Evolutionary conservation across 2,797 vertebrate genomes (phyloP).

Genomic region (Pseudochromis fuscus): DNA sequence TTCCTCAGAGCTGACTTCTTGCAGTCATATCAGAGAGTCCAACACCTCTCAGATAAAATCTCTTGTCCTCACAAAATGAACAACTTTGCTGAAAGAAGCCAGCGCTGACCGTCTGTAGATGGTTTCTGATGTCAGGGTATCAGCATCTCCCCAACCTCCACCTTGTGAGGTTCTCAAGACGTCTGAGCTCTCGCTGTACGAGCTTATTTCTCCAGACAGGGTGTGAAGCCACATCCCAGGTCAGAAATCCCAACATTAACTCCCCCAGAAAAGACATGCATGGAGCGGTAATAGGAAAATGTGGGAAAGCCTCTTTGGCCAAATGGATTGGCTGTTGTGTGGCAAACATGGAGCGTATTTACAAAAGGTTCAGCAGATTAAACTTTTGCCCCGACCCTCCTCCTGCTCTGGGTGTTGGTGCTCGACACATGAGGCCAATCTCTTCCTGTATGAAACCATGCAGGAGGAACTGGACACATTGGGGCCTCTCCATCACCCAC

Average conservation of each 20-base stretch:
- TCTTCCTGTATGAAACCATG: conserved; percentile 9
- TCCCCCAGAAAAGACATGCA: background rate
- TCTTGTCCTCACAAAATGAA: too few species aligned
- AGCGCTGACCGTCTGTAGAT: too few species aligned
- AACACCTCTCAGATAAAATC: too few species aligned
- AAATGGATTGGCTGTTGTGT: conserved; percentile 17
- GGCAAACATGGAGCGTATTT: background rate
- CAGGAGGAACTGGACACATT: conserved; percentile 20
- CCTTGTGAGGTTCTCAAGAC: too few species aligned
- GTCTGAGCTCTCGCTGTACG: too few species aligned
- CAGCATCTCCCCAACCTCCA: too few species aligned
- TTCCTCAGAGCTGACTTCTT: too few species aligned
- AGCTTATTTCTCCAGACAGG: background rate
- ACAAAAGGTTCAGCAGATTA: conserved; percentile 18
- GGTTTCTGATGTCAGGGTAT: too few species aligned
- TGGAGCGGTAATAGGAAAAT: background rate
- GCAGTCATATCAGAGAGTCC: too few species aligned
- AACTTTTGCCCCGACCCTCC: conserved; percentile 12
- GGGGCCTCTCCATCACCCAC: background rate
- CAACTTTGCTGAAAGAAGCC: too few species aligned
- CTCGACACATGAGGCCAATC: conserved; percentile 4
- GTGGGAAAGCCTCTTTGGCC: conserved; percentile 5
- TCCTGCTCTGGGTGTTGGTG: background rate
- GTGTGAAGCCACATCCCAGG: background rate
- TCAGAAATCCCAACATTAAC: background rate